Evolutionary conservation across 2,113 vertebrate genomes (phyloP), one percentile per base, ranked within the genome.

Genomic region (Phrynocephalus versicolor): DNA sequence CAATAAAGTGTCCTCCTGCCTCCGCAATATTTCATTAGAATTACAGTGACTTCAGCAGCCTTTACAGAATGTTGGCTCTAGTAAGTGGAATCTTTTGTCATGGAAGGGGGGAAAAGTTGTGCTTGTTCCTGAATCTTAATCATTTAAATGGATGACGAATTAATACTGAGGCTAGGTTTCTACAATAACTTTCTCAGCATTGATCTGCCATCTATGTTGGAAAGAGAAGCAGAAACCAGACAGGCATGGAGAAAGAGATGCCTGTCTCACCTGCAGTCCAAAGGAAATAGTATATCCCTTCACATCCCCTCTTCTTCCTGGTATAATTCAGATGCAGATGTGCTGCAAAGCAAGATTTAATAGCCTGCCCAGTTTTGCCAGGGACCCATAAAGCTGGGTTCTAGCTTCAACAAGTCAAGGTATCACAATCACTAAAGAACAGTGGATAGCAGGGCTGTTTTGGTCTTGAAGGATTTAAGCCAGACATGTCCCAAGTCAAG

Each of bases 11-110:
- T 88, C 94, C 82, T 83, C 90, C 84, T 92, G 83, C 89, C 83
- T 92, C 79, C 74, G 88, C 74, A 89, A 95, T 95, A 94, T 94
- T 95, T 95, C 93, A 92, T 92, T 82, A 84, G 92, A 95, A 95
- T 95, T 95, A 93, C 27, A 79, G 93, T 89, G 90, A 93, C 88
- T 91, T 93, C 94, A 93, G 90, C 84, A 89, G 94, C 84, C 90
- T 89, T 75, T 89, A 89, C 81, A 92, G 94, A 95, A 94, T 92
- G 92, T 35, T 93, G 93, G 93, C 92, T 93, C 71, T 78, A 92
- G 92, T 88, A 91, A 95, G 94, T 93, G 0, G 39, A 95, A 90
- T 90, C 85, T 88, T 95, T 95, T 95, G 89, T 93, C 93, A 92
- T 82, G 39, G 35, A 25, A 73, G 0, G 2, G 51, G 10, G 94